A percentile compares a stretch with the other conserved stretches of the same genome.
Evolutionary conservation across 2,113 vertebrate genomes (phyloP).

Genomic region (Alces alces): DNA sequence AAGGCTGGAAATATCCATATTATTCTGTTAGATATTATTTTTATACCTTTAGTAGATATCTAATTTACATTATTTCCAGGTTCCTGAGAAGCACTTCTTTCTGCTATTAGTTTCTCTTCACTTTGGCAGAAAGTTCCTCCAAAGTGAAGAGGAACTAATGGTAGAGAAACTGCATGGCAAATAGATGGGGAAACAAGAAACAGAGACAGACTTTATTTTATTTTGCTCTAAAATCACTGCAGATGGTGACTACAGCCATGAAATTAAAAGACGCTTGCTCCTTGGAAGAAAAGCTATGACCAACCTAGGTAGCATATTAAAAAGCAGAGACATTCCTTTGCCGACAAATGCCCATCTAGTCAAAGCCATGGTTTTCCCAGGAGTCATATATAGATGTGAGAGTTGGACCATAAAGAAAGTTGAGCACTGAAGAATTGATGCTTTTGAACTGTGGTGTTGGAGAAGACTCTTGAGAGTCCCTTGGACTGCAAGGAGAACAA

Average conservation of each 20-base stretch:
- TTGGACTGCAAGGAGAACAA: neutral
- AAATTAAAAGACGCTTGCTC: neutral
- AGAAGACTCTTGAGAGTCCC: neutral
- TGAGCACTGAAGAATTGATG: neutral
- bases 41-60: neutral
- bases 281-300: neutral
- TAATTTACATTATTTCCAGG: neutral
- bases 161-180: neutral
- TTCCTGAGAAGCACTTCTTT: neutral
- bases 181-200: neutral
- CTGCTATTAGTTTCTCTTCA: neutral
- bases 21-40: neutral
- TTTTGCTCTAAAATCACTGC: neutral
- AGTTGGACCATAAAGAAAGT: neutral
- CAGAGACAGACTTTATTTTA: neutral
- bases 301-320: neutral
- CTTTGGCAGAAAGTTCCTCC: neutral
- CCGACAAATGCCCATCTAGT: neutral
- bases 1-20: neutral
- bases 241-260: neutral
- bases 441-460: neutral
- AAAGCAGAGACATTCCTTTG: neutral
- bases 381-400: neutral
- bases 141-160: neutral
- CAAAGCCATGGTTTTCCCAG: neutral